Conservation (phyloP, 2,113 vertebrate genomes). For the Donacobius atricapilla region DNA sequence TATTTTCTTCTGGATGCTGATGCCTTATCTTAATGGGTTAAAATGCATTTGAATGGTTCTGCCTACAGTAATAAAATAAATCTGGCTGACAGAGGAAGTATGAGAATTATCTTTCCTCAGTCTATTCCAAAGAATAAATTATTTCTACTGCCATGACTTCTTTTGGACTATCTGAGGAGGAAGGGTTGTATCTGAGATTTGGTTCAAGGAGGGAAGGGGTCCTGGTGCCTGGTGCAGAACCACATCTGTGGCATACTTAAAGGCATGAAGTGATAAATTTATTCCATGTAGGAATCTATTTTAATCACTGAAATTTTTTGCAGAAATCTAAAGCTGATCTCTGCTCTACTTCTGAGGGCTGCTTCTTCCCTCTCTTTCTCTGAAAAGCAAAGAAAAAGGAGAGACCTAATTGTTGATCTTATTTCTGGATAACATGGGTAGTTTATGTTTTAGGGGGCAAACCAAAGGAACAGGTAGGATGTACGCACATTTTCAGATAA, state of each 20-base stretch:
- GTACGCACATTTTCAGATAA: background rate
- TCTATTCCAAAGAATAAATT: background rate
- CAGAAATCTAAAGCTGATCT: background rate
- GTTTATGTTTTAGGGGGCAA: background rate
- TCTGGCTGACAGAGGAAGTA: background rate
- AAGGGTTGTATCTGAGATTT: background rate
- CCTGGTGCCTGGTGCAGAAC: background rate
- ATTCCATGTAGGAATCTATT: background rate
- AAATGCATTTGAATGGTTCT: background rate
- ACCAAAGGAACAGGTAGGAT: background rate
- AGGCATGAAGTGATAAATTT: background rate
- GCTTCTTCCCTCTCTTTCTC: background rate
- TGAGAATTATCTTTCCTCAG: background rate
- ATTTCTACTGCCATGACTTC: background rate
- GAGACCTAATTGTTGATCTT: background rate
- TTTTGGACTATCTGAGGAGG: background rate
- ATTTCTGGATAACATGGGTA: background rate
- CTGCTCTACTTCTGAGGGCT: background rate
- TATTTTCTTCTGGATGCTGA: background rate
- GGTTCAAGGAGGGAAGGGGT: background rate
- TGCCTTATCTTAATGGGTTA: background rate
- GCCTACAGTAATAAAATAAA: background rate
- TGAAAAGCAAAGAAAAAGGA: background rate
- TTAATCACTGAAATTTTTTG: background rate
- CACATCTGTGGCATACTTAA: rapidly evolving